Evolutionary conservation across 2,888 invertebrate genomes (phyloP), one percentile per base, ranked within the genome.

Genomic region (Apantesis nais): DNA sequence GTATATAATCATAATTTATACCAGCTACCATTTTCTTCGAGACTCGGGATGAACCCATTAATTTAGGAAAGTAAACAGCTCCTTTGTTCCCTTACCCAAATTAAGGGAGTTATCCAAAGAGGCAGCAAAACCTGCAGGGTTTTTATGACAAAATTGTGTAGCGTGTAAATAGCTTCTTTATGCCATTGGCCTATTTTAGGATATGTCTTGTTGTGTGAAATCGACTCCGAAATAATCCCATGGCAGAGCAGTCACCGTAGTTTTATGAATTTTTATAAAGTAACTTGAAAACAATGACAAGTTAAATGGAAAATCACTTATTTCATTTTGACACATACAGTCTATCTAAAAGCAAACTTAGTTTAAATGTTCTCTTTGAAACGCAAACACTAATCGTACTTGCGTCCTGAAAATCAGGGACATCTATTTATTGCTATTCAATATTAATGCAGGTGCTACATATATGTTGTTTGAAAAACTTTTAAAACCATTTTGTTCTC

Each of bases 291-390:
- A 16, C 14, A 41, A 44, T 7, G 34, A 34, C 2, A 7, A 2
- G 5, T 8, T 22, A 48, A 41, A 41, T 41, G 14, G 41, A 34
- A 34, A 4, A 19, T 3, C 61, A 37, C 62, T 19, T 62, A 63
- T 63, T 58, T 68, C 58, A 68, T 68, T 63, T 31, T n/a, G 55
- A 68, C 22, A 41, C 63, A 68, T 25, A 25, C 5, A 29, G 63
- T 62, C 68, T 58, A 44, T 41, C 34, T 41, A 37, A 55, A 39
- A 55, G 52, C 19, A n/a, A 39, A 68, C 25, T 39, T 37, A 62
- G 62, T 60, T 70, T 66, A 70, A 74, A 70, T 73, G 78, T 76
- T 73, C 69, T 41, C 70, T 44, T 72, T 62, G 41, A 62, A 52
- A 65, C 22, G 58, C 37, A 58, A 67, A 63, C 62, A 22, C 58